A percentile compares a stretch with the other conserved stretches of the same genome.
Evolutionary conservation across 30 jellyfish, hydroid and myxozoan species (phyloP).

Genomic region (Hydractinia symbiolongicarpus): DNA sequence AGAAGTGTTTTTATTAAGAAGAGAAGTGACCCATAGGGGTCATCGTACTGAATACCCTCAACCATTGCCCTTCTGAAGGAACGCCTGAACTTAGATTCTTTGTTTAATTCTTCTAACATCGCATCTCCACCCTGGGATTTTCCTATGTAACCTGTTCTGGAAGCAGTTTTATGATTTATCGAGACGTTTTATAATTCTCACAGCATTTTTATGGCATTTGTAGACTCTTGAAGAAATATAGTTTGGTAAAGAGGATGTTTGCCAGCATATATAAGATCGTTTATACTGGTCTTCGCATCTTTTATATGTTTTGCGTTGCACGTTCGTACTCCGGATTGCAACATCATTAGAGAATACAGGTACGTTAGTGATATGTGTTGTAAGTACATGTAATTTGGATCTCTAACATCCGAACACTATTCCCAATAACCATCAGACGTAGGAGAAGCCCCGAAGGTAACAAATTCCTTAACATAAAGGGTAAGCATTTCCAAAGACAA

Average conservation of each 20-base stretch:
- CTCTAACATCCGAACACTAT: neutral
- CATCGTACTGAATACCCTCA: too few species aligned
- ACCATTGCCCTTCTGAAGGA: too few species aligned
- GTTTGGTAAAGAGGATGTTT: neutral
- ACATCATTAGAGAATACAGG: neutral
- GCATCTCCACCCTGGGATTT: too few species aligned
- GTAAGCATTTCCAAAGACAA: constrained; percentile 20
- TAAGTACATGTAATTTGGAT: neutral
- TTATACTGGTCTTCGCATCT: neutral
- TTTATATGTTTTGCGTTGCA: neutral
- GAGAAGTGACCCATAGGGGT: too few species aligned
- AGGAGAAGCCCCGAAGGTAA: neutral
- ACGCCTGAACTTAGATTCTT: too few species aligned
- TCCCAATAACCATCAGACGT: neutral
- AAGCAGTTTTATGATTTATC: neutral
- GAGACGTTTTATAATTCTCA: neutral
- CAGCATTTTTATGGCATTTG: neutral
- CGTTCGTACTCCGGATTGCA: constrained; percentile 2
- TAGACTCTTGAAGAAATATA: neutral
- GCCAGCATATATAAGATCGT: neutral
- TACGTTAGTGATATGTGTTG: neutral
- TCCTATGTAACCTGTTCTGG: too few species aligned
- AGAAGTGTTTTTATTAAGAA: too few species aligned
- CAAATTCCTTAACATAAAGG: constrained; percentile 5
- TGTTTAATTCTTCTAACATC: too few species aligned